Base-by-base conservation (phyloP, 2,113 vertebrate species). In the Pseudolaguvia tuberculata region DNA sequence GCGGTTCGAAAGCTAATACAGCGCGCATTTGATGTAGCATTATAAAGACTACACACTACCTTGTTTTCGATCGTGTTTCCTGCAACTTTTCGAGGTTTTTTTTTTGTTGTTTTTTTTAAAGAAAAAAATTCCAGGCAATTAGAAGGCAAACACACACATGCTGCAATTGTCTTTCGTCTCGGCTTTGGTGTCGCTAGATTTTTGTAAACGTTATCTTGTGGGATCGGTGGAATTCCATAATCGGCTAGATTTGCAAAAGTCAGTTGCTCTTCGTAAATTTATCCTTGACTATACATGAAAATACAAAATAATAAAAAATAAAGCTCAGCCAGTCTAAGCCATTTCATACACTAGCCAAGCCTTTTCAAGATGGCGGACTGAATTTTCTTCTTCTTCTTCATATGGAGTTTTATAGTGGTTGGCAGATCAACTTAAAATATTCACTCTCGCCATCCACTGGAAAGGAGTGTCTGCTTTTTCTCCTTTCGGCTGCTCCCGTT, bases 361-460 rank as follows among this genome's bases (percentile, higher is more conserved):
- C 89, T 88, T 89, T 88, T 89, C 91, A 93, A 93, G 90, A 93
- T 92, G 92, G 92, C 92, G 91, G 85, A 89, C 86, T 88, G 89
- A 89, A 90, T 90, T 88, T 42, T 42, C 39, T 42, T 42, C 39
- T 42, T 42, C 39, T 42, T 42, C 39, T 42, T 42, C 39, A 8
- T 42, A 42, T 42, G 39, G 7, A 42, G 39, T 5, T 42, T 42
- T 42, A 42, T 9, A 9, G 39, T 9, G 39, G 8, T 42, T 42
- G 39, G 39, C 4, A 9, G 8, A 42, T 8, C 39, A 42, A 42
- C 39, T 9, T 42, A 8, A 42, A 42, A 42, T 42, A 8, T 42
- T 5, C 39, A 9, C 9, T 42, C 39, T 42, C 39, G 39, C 39
- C 39, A 42, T 8, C 39, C 4, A 42, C 39, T 42, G 39, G 7